phyloP scores from a whole-genome alignment of 2,888 invertebrate genomes.

The Lutraria lutraria region DNA sequence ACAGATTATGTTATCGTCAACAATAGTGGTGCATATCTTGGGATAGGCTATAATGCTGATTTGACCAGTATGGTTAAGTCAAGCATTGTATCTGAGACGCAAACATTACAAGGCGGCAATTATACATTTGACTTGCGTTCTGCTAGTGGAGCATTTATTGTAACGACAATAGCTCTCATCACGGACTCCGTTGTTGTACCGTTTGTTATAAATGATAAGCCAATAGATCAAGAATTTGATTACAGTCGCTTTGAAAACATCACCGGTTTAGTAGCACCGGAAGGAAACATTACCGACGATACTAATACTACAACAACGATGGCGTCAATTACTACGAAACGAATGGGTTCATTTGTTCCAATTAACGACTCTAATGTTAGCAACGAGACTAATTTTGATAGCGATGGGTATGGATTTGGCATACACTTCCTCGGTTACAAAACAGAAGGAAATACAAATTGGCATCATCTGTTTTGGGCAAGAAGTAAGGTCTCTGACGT shows the following conservation, averaged over 20 bases:
- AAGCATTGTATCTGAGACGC: slow-evolving; percentile 41
- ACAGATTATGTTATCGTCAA: slow-evolving; percentile 49
- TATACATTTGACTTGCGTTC: slow-evolving; percentile 42
- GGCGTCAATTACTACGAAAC: neutral
- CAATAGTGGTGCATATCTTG: slow-evolving; percentile 58
- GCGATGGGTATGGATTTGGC: slow-evolving; percentile 58
- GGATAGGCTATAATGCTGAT: slow-evolving; percentile 61
- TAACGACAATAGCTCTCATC: slow-evolving; percentile 54
- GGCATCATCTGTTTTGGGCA: slow-evolving; percentile 63
- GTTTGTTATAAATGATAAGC: slow-evolving; percentile 52
- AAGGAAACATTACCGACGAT: slow-evolving; percentile 40
- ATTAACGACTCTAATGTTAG: slow-evolving; percentile 30
- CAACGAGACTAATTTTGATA: slow-evolving; percentile 42
- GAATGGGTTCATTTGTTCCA: slow-evolving; percentile 14
- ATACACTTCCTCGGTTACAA: slow-evolving; percentile 65
- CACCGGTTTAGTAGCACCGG: slow-evolving; percentile 42
- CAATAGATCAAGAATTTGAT: slow-evolving; percentile 52
- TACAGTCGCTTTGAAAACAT: slow-evolving; percentile 53
- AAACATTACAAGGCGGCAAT: slow-evolving; percentile 47
- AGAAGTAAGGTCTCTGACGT: slow-evolving; percentile 45
- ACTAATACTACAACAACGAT: slow-evolving; percentile 25
- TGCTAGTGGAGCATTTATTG: slow-evolving; percentile 49
- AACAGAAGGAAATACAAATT: slow-evolving; percentile 45
- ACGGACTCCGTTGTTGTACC: slow-evolving; percentile 51
- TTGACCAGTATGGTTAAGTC: slow-evolving; percentile 48